phyloP scores from a whole-genome alignment of 1,140 invertebrate genomes.

The Trissolcus basalis region DNA sequence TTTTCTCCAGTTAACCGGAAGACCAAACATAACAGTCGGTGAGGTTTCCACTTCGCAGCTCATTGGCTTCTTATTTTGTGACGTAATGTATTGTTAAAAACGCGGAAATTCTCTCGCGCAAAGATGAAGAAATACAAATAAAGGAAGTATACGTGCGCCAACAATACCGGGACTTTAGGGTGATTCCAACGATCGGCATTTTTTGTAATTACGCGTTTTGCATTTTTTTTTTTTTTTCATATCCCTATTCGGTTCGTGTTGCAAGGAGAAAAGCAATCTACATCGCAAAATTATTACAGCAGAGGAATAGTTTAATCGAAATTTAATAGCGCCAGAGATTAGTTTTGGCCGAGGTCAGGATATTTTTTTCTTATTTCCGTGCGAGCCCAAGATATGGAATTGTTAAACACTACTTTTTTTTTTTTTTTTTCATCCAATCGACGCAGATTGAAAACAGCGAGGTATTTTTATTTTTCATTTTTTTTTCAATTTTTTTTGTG shows the following conservation, averaged over 20 bases:
- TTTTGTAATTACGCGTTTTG: slow-evolving; percentile 42
- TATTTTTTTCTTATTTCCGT: slow-evolving; percentile 7
- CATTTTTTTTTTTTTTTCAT: slow-evolving; percentile 13
- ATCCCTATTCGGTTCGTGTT: neutral
- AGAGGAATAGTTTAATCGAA: slow-evolving; percentile 22
- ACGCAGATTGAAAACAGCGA: neutral
- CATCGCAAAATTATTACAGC: slow-evolving; percentile 37
- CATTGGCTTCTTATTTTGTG: slow-evolving; percentile 44
- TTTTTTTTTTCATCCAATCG: neutral
- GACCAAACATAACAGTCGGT: too few relatives aligned
- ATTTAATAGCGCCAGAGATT: slow-evolving; percentile 23
- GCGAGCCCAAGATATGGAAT: neutral
- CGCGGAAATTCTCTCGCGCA: slow-evolving; percentile 18
- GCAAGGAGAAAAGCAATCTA: slow-evolving; percentile 28
- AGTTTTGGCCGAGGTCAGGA: slow-evolving; percentile 4
- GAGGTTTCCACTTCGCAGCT: neutral
- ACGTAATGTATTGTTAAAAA: slow-evolving; percentile 33
- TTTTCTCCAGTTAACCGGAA: neutral
- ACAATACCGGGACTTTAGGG: slow-evolving; percentile 40
- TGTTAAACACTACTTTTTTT: neutral
- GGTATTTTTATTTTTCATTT: neutral
- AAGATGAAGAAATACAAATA: slow-evolving; percentile 44
- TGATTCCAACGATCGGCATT: slow-evolving; percentile 44
- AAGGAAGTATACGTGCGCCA: slow-evolving; percentile 13
- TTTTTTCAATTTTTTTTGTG: neutral